phyloP scores from a whole-genome alignment of 2,113 vertebrate species.

The Tragelaphus scriptus region DNA sequence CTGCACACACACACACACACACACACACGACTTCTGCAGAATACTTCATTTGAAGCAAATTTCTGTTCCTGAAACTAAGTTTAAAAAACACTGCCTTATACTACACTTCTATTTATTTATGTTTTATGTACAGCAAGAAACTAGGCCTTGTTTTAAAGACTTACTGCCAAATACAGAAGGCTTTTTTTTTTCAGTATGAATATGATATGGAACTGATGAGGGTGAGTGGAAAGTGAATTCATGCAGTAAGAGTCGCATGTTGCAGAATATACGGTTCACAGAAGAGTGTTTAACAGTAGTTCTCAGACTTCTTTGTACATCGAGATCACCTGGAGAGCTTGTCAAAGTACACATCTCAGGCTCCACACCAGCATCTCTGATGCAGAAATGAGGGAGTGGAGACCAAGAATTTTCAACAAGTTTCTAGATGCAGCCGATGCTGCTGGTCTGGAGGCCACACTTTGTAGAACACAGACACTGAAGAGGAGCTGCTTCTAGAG shows the following conservation, averaged over 20 bases:
- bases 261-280: background rate
- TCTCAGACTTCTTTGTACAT: background rate
- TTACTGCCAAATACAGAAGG: background rate
- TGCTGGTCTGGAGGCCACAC: background rate
- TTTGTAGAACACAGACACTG: fast-evolving
- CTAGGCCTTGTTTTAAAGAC: background rate
- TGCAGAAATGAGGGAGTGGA: background rate
- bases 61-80: background rate
- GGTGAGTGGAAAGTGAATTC: background rate
- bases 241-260: background rate
- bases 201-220: background rate
- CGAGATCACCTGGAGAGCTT: background rate
- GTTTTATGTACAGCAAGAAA: background rate
- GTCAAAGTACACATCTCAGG: background rate
- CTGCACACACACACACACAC: background rate
- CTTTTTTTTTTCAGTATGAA: background rate
- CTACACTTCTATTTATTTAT: background rate
- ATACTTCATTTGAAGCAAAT: background rate
- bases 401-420: background rate
- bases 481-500: background rate
- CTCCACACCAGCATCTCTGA: background rate
- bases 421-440: background rate
- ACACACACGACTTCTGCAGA: background rate
- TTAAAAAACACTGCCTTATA: background rate
- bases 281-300: background rate